Evolutionary conservation across 2,888 invertebrate species (phyloP).

Genomic region (Diaprepes abbreviatus): DNA sequence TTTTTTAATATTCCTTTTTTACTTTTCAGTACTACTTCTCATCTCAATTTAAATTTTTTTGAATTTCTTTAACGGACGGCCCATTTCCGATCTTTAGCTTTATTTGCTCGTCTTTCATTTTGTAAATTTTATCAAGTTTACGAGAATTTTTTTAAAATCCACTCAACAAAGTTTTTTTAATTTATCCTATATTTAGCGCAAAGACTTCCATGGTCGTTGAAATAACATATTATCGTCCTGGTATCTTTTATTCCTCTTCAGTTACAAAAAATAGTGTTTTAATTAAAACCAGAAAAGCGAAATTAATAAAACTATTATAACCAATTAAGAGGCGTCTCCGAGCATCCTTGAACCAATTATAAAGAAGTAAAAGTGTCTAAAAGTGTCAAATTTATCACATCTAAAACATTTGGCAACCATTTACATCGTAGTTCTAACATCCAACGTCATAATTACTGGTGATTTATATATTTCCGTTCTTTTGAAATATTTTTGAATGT

Average conservation of each 20-base stretch:
- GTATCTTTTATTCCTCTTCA: neutral
- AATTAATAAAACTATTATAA: conserved; percentile 24
- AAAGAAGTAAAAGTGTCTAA: conserved; percentile 36
- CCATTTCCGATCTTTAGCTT: no score
- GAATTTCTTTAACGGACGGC: no score
- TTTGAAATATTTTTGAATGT: conserved; percentile 19
- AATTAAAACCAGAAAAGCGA: conserved; percentile 5
- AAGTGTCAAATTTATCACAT: conserved; percentile 42
- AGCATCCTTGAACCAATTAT: conserved; percentile 46
- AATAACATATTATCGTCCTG: no score
- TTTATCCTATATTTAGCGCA: no score
- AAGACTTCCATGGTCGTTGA: no score
- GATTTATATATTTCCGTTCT: conserved; percentile 42
- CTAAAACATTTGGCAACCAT: conserved; percentile 47
- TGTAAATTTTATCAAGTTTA: no score
- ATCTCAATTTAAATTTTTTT: no score
- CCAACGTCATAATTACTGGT: conserved; percentile 35
- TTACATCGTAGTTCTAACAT: conserved; percentile 24
- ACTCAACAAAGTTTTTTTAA: no score
- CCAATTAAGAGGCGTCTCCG: conserved; percentile 32
- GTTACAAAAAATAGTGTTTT: neutral
- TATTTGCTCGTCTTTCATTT: no score
- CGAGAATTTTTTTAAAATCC: no score
- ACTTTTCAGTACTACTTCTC: no score
- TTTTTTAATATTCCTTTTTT: no score